Base-by-base conservation (phyloP, 2,888 invertebrate genomes). In the Tricholauxania praeusta region DNA sequence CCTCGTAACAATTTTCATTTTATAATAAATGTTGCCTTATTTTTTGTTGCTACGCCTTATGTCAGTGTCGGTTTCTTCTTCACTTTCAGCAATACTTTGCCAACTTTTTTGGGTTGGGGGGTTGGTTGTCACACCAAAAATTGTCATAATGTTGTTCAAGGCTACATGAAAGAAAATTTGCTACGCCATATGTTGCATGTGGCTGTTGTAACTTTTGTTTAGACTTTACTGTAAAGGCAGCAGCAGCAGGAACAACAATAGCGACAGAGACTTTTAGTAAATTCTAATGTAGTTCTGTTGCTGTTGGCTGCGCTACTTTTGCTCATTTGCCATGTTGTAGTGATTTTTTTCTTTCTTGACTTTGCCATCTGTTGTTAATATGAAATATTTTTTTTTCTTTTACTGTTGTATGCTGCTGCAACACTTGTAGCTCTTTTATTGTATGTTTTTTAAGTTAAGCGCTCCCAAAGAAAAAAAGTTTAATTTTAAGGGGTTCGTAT, bases 331-430 rank as follows among this genome's bases (percentile, higher is more conserved):
- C 4, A 19, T 22, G 57, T 48, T 65, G 57, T 64, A 51, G 49
- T 17, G 60, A 55, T 64, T 49, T 71, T 52, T 52, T 17, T 53
- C 6, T 32, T 2, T n/a, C 65, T 64, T 72, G 72, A 69, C 69
- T 62, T 49, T 17, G 70, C 67, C 72, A 73, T 72, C 71, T 74
- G 73, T 71, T 71, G 66, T 65, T 65, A 72, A 65, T 72, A 49
- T 65, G 17, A 22, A 60, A 60, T 14, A 39, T 39, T 39, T 39
- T 55, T 17, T 39, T 5, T 39, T 19, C 19, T 14, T 6, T 39
- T 55, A 10, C 19, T 22, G 22, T 17, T 55, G n/a, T 17, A 52
- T 14, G 53, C 19, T 53, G 55, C 17, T 55, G 55, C 55, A 55
- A 55, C 55, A 55, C 55, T 55, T 55, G 55, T 55, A 12, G 55